phyloP scores from a whole-genome alignment of 2,797 vertebrate species.

The Epinephelus malabaricus region DNA sequence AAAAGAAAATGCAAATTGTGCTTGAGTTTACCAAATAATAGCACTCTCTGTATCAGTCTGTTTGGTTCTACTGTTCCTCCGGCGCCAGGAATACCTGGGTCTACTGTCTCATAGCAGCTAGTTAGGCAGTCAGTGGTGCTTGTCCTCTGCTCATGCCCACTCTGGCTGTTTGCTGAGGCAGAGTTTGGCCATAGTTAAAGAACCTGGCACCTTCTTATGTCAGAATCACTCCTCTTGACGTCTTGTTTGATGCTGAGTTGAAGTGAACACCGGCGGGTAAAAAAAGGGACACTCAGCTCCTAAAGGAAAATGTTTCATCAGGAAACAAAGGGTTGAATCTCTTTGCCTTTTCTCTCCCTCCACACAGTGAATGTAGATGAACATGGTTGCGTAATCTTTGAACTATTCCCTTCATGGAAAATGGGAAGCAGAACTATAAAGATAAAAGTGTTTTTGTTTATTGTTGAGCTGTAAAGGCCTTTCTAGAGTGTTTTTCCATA shows the following conservation, averaged over 20 bases:
- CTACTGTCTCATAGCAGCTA: conserved; percentile 26
- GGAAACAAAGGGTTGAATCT: conserved; percentile 48
- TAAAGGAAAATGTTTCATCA: conserved; percentile 51
- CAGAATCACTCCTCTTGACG: conserved; percentile 59
- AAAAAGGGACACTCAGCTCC: conserved; percentile 30
- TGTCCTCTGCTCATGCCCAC: conserved; percentile 51
- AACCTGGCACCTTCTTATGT: conserved; percentile 47
- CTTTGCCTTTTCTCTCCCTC: conserved; percentile 21
- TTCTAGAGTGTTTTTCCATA: neutral
- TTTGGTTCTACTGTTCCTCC: neutral
- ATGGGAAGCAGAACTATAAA: conserved; percentile 13
- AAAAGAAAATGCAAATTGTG: conserved; percentile 23
- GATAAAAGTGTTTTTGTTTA: conserved; percentile 39
- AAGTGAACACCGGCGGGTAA: conserved; percentile 45
- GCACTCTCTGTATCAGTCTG: neutral
- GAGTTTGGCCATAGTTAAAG: conserved; percentile 38
- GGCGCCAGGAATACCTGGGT: conserved; percentile 16
- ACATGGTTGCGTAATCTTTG: conserved; percentile 35
- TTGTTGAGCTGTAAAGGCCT: conserved; percentile 8
- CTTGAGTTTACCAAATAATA: neutral
- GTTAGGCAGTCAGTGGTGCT: conserved; percentile 70
- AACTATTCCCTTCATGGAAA: conserved; percentile 20
- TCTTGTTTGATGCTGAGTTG: conserved; percentile 60
- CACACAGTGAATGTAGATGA: conserved; percentile 56
- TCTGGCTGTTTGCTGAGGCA: conserved; percentile 29